Percentiles rank a stretch among this genome's conserved stretches.
Conservation (phyloP, 2,888 invertebrate species). For the Perithous albicinctus region DNA sequence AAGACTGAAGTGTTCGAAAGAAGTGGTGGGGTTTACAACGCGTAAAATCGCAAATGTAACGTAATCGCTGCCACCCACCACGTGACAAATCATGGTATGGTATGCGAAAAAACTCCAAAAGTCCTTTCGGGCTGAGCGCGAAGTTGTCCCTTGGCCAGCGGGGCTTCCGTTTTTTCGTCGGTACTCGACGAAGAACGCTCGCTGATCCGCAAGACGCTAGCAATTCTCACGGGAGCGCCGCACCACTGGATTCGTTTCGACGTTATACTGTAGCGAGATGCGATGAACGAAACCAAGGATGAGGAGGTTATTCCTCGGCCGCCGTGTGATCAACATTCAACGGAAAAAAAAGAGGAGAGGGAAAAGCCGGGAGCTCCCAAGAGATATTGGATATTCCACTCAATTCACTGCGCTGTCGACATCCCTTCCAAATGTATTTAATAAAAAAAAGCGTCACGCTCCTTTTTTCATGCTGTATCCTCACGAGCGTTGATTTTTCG, state of each 20-base stretch:
- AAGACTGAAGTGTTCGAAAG: conserved; percentile 37
- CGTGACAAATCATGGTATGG: conserved; percentile 82
- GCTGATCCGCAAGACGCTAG: conserved; percentile 58
- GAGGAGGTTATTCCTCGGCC: conserved; percentile 10
- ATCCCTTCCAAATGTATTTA: conserved; percentile 11
- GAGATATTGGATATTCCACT: conserved; percentile 25
- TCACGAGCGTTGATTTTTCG: neutral
- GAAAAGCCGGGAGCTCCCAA: neutral
- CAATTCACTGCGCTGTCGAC: conserved; percentile 17
- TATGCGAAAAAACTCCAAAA: conserved; percentile 74
- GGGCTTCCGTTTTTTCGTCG: conserved; percentile 59
- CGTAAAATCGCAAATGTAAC: conserved; percentile 84
- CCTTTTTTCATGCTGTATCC: conserved; percentile 24
- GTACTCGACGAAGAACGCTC: conserved; percentile 58
- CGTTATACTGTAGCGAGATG: conserved; percentile 47
- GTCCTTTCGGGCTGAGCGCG: conserved; percentile 44
- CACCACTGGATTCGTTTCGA: conserved; percentile 65
- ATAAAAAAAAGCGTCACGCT: conserved; percentile 52
- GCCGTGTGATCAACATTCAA: conserved; percentile 54
- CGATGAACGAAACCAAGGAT: conserved; percentile 51
- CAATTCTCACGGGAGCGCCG: conserved; percentile 63
- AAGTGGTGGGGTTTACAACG: conserved; percentile 64
- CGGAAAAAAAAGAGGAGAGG: neutral
- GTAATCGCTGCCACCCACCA: conserved; percentile 84
- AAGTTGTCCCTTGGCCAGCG: conserved; percentile 62